phyloP scores from a whole-genome alignment of 2,888 invertebrate species.

The Cotesia congregata region DNA sequence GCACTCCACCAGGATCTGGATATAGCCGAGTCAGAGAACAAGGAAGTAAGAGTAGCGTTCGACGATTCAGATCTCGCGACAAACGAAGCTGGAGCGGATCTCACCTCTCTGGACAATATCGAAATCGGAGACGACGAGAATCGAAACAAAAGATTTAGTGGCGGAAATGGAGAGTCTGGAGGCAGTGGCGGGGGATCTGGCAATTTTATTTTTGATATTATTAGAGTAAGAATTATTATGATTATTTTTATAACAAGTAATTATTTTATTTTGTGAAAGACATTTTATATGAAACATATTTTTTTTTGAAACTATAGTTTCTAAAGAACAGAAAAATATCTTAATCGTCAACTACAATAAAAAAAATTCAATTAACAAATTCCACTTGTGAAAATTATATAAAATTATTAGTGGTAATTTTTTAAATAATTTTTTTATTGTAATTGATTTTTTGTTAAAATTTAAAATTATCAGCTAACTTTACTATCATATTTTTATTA shows the following conservation, averaged over 20 bases:
- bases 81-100: slow-evolving; percentile 77
- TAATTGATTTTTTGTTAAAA: too few relatives aligned
- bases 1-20: slow-evolving; percentile 66
- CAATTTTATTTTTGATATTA: slow-evolving; percentile 89
- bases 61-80: slow-evolving; percentile 73
- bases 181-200: slow-evolving; percentile 79
- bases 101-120: slow-evolving; percentile 79
- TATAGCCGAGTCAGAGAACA: slow-evolving; percentile 72
- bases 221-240: slow-evolving; percentile 79
- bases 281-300: too few relatives aligned
- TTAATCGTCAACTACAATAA: too few relatives aligned
- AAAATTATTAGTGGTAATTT: neutral
- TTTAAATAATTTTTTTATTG: neutral
- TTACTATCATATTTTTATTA: too few relatives aligned
- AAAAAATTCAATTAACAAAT: too few relatives aligned
- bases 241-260: too few relatives aligned
- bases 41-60: slow-evolving; percentile 76
- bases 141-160: slow-evolving; percentile 80
- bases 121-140: slow-evolving; percentile 83
- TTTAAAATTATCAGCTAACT: too few relatives aligned
- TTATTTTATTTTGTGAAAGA: too few relatives aligned
- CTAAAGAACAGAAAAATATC: too few relatives aligned
- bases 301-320: too few relatives aligned
- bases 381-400: too few relatives aligned
- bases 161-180: slow-evolving; percentile 51